Evolutionary conservation across 1,140 invertebrate species (phyloP).

Genomic region (Drosophila teissieri): DNA sequence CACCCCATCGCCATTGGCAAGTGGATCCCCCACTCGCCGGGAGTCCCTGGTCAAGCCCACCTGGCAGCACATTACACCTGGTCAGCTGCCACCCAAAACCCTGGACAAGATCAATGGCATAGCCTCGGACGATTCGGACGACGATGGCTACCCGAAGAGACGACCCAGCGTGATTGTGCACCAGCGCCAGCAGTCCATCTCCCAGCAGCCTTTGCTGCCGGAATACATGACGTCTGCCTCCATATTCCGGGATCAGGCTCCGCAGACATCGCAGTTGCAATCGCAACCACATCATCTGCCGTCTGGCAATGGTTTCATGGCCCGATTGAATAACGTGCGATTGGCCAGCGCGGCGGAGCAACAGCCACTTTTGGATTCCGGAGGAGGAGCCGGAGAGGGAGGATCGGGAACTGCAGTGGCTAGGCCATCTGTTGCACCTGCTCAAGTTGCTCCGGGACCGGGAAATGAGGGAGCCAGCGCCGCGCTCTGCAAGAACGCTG

Average conservation of each 20-base stretch:
- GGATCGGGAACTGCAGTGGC: constrained; percentile 7
- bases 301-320: constrained; percentile 68
- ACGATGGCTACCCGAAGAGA: constrained; percentile 74
- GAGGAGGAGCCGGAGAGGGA: constrained; percentile 14
- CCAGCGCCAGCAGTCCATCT: constrained; percentile 73
- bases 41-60: constrained; percentile 83
- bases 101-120: constrained; percentile 81
- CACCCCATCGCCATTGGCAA: constrained; percentile 45
- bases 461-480: constrained; percentile 56
- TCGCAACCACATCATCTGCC: constrained; percentile 33
- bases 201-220: constrained; percentile 65
- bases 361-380: constrained; percentile 61
- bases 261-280: constrained; percentile 17
- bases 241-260: constrained; percentile 56
- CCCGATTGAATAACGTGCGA: constrained; percentile 53
- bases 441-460: constrained; percentile 32
- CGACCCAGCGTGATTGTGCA: constrained; percentile 78
- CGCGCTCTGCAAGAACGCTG: constrained; percentile 68
- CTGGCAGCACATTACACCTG: constrained; percentile 83
- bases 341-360: constrained; percentile 48
- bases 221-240: constrained; percentile 65
- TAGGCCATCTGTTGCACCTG: constrained; percentile 17
- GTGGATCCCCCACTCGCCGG: constrained; percentile 63
- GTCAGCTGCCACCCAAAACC: constrained; percentile 77
- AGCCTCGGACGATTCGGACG: constrained; percentile 73